Base-by-base conservation (phyloP, 2,113 vertebrate species). In the Sander vitreus region DNA sequence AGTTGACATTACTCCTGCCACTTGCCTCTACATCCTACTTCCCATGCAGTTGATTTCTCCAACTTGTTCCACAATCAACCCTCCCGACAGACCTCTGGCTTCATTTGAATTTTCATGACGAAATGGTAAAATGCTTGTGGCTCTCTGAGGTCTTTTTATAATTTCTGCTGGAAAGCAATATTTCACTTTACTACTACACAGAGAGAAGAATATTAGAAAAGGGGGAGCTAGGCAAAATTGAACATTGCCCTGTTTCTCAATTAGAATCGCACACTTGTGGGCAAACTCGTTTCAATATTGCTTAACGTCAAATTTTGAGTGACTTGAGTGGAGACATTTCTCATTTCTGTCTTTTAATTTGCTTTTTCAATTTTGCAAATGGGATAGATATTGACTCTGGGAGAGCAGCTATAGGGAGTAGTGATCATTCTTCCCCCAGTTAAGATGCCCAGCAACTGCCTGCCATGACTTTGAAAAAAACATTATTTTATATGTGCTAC, bases 291-390 rank as follows among this genome's bases (percentile, higher is more conserved):
- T 90, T 78, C 79, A 80, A 63, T 81, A 76, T 81, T 81, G 77
- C 84, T 80, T 68, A 74, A 79, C 14, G 58, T 89, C 87, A 80
- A 67, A 84, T 55, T 90, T 66, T 82, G 67, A 80, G 54, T 80
- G 74, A 73, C 76, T 76, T 0, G n/a, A 54, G 65, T 30, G 63
- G 81, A 78, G 55, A 60, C 4, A 39, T 84, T 71, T 88, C 66
- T 85, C 79, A 71, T 83, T 91, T 91, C 64, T 77, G 63, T 81
- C 59, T 67, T 89, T 90, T 90, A 85, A 89, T 91, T 89, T 89
- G 58, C 70, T 85, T 90, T 85, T 91, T 88, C 84, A 86, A 88
- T 92, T 88, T 85, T 86, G 68, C 67, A 89, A 90, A 92, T 88
- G 77, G 68, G 88, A 87, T 73, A 51, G 78, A 85, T 92, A 90